These are phyloP conservation scores for Oreochromis mossambicus DNA, from an alignment of 2,797 vertebrate genomes.

Conservation along the genomic window DNA sequence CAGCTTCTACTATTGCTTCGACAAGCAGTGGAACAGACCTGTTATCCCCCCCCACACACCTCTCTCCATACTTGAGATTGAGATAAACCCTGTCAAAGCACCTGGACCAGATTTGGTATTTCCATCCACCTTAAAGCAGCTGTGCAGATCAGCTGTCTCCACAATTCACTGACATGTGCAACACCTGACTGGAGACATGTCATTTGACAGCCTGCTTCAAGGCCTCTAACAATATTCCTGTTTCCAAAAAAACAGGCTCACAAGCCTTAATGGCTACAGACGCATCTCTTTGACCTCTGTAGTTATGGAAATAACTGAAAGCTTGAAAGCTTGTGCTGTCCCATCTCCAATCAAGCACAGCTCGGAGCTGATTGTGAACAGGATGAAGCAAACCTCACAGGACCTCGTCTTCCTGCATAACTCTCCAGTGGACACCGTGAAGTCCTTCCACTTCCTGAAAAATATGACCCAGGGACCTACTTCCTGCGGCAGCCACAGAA, in stretches of 20 bases:
- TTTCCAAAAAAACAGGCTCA: neutral
- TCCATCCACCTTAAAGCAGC: neutral
- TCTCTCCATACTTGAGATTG: neutral
- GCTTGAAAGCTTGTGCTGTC: neutral
- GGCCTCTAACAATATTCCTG: neutral
- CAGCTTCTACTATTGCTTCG: neutral
- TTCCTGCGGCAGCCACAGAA: neutral
- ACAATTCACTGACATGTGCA: neutral
- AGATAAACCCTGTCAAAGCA: neutral
- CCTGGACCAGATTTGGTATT: neutral
- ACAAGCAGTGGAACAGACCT: neutral
- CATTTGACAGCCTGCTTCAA: neutral
- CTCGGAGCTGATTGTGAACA: neutral
- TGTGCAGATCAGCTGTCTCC: neutral
- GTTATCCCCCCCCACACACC: neutral
- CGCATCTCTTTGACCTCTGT: neutral
- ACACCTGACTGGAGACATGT: neutral
- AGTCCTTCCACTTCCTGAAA: neutral
- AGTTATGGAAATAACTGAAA: neutral
- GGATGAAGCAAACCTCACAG: neutral
- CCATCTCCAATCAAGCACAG: neutral
- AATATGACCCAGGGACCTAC: neutral
- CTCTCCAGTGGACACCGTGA: neutral
- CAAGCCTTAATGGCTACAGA: neutral
- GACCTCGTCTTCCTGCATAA: neutral